Evolutionary conservation across 1,140 invertebrate genomes (phyloP), one percentile per base, ranked within the genome.

Genomic region (Diachasmimorpha longicaudata): DNA sequence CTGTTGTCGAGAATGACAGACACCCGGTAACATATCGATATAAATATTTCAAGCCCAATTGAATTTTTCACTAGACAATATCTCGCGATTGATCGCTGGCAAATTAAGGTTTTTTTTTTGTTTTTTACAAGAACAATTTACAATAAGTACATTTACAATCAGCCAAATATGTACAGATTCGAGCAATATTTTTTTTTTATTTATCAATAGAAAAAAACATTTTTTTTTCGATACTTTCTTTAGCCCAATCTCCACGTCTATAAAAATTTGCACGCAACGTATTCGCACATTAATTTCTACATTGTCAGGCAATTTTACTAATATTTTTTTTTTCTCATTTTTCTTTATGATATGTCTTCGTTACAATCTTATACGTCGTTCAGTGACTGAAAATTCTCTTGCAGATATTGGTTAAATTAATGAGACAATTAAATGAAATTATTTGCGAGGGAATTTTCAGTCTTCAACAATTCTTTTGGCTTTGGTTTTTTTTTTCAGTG

Each of bases 401-500:
- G 78, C 81, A 81, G 82, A 85, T 79, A 77, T 42, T 3, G 39
- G 2, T 10, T 4, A 42, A 79, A 78, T 77, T 80, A 67, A 42
- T 46, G 79, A 10, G 31, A 36, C 1, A 66, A 66, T 66, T 31
- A 16, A 66, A 11, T 58, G 16, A 68, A 71, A 46, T 13, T 71
- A 70, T 74, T 77, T 76, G 82, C 80, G 78, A 84, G 82, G 82
- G 83, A 84, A 84, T 84, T 80, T 79, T 81, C 81, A 82, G 85
- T 78, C 75, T 81, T 86, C 81, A 89, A 89, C 86, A 88, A 87
- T 88, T 88, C 81, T 79, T 86, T 87, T 88, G 86, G 86, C 84
- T 86, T 81, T 72, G 77, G 78, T 76, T 81, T 80, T 79, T 79
- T n/a, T 85, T 85, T 68, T 63, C 16, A 25, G 10, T 67, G 23